Percentiles rank a stretch among this genome's conserved stretches.
Conservation (phyloP, 2,888 invertebrate species). For the Petrolisthes manimaculis region DNA sequence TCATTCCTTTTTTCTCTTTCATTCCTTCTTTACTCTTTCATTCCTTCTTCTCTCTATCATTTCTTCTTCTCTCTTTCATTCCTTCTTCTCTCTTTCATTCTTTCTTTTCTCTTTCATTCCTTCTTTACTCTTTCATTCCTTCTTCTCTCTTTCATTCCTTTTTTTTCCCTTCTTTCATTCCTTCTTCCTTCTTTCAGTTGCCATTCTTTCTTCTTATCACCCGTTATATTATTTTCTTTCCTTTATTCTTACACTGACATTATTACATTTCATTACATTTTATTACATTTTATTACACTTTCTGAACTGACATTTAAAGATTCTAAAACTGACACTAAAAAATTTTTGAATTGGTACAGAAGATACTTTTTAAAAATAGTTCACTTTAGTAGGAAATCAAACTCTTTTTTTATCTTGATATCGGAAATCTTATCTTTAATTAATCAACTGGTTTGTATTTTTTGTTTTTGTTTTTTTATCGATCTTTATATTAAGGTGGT, state of each 20-base stretch:
- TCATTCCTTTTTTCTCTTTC: background rate
- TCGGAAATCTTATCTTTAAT: too few relatives aligned
- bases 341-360: too few relatives aligned
- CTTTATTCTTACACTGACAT: too few relatives aligned
- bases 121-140: conserved; percentile 10
- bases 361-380: too few relatives aligned
- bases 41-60: background rate
- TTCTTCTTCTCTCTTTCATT: background rate
- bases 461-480: too few relatives aligned
- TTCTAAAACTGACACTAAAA: too few relatives aligned
- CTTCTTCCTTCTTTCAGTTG: conserved; percentile 14
- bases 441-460: too few relatives aligned
- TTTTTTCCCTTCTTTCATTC: background rate
- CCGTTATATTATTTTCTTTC: background rate
- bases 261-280: background rate
- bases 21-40: background rate
- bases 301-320: background rate
- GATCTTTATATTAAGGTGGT: too few relatives aligned
- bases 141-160: conserved; percentile 7
- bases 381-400: too few relatives aligned
- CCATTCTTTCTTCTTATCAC: background rate
- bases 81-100: background rate
- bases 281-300: background rate
- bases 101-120: background rate
- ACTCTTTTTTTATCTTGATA: too few relatives aligned